Evolutionary conservation across 2,113 vertebrate species (phyloP).

Genomic region (Vireo altiloquus): DNA sequence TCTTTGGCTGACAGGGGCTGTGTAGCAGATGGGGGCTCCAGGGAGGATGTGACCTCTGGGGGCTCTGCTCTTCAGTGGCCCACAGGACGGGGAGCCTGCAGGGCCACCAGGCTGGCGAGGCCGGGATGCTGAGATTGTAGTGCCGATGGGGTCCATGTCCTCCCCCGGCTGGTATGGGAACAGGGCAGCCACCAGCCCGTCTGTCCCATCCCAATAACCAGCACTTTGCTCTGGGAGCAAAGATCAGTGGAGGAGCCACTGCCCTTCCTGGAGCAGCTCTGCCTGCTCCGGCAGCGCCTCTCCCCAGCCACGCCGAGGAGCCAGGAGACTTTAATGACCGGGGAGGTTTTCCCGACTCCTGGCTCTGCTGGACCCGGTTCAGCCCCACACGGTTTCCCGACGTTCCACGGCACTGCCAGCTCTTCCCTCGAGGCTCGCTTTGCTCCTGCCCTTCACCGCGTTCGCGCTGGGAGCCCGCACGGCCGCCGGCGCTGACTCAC

Average conservation of each 20-base stretch:
- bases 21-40: background rate
- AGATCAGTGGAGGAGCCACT: rapidly evolving
- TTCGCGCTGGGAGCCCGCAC: background rate
- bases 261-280: background rate
- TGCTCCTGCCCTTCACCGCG: background rate
- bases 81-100: rapidly evolving
- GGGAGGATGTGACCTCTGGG: background rate
- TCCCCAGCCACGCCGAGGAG: background rate
- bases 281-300: background rate
- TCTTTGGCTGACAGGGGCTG: background rate
- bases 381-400: background rate
- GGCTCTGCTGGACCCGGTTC: background rate
- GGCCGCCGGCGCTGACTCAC: constrained; percentile 8
- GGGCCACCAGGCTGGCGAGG: background rate
- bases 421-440: background rate
- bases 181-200: background rate
- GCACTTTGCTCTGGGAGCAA: background rate
- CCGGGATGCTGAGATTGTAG: rapidly evolving
- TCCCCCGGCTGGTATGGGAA: rapidly evolving
- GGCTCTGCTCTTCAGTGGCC: background rate
- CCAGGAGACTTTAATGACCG: background rate
- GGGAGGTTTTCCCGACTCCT: background rate
- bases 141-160: rapidly evolving
- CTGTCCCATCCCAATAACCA: background rate
- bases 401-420: background rate